phyloP scores from a whole-genome alignment of 2,113 vertebrate species.

The Hiodon alosoides region DNA sequence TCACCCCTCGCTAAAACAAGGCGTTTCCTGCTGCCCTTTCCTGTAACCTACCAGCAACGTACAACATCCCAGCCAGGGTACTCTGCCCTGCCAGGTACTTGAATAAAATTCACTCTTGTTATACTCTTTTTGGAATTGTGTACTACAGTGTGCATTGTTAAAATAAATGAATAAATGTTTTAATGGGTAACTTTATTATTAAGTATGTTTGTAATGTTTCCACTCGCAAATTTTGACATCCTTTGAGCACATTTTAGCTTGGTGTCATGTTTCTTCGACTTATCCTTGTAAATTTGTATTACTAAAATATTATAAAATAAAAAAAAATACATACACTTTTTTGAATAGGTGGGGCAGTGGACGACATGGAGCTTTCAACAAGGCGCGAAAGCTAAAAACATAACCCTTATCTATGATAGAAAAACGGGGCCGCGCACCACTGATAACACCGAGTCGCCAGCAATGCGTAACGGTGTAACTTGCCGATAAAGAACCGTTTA shows the following conservation, averaged over 20 bases:
- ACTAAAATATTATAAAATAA: no score
- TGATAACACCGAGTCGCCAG: slow-evolving; percentile 48
- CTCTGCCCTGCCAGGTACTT: neutral
- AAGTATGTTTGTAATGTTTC: no score
- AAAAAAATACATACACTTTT: no score
- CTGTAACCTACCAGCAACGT: slow-evolving; percentile 30
- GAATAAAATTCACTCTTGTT: neutral
- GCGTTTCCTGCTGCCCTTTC: slow-evolving; percentile 45
- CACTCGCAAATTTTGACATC: no score
- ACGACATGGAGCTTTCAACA: neutral
- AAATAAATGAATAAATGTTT: no score
- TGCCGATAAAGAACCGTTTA: slow-evolving; percentile 59
- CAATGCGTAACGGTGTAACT: slow-evolving; percentile 42
- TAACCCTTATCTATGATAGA: slow-evolving; percentile 45
- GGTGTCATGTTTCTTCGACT: no score
- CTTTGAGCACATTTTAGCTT: no score
- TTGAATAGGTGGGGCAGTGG: neutral
- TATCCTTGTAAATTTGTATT: no score
- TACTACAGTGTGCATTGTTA: no score
- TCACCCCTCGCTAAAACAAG: slow-evolving; percentile 26
- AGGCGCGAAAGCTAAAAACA: slow-evolving; percentile 18
- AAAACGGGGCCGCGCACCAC: slow-evolving; percentile 32
- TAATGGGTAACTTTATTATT: no score
- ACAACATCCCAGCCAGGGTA: neutral
- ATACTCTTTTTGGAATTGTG: neutral